Evolutionary conservation across 2,797 vertebrate species (phyloP).

Genomic region (Synanceia verrucosa): DNA sequence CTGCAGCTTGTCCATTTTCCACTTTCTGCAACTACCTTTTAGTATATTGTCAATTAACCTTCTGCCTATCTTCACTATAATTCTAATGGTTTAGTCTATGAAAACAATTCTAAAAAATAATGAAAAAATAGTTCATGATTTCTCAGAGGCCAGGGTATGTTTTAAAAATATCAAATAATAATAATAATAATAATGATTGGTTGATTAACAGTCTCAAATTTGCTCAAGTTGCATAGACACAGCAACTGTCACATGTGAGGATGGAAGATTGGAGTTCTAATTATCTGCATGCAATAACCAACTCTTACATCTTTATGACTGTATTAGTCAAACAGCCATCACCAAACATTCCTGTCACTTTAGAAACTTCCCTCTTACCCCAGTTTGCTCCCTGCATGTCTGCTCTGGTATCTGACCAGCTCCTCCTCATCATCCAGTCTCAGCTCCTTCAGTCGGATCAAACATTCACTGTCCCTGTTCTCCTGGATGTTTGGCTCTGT

Average conservation of each 20-base stretch:
- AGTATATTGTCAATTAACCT: neutral
- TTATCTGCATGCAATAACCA: neutral
- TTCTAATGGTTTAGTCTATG: neutral
- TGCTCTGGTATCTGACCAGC: constrained; percentile 36
- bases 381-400: constrained; percentile 57
- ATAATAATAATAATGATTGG: too few relatives aligned
- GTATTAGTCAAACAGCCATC: neutral
- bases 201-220: neutral
- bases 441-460: constrained; percentile 27
- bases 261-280: neutral
- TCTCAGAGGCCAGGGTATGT: neutral
- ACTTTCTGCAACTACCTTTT: neutral
- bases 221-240: neutral
- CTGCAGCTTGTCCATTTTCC: neutral
- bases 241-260: neutral
- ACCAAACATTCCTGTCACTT: constrained; percentile 5
- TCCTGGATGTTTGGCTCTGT: constrained; percentile 45
- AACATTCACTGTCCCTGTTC: constrained; percentile 33
- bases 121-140: neutral
- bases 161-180: neutral
- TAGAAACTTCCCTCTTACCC: constrained; percentile 63
- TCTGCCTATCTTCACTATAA: neutral
- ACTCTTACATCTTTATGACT: neutral
- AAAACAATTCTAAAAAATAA: neutral
- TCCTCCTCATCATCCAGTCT: constrained; percentile 44